phyloP scores from a whole-genome alignment of 2,888 invertebrate genomes.

The Cryptophagus acutangulus region DNA sequence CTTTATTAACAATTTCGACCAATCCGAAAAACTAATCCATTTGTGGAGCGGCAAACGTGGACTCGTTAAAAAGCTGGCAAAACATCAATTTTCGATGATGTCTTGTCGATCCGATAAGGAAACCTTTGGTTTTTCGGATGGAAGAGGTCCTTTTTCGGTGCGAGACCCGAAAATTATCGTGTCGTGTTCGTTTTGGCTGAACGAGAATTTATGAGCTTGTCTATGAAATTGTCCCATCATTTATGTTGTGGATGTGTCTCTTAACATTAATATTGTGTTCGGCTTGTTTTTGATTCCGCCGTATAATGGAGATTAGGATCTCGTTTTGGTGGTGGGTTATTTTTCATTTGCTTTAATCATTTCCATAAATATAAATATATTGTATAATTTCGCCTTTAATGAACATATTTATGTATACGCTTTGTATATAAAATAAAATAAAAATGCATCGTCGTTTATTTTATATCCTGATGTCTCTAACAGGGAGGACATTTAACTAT shows the following conservation, averaged over 20 bases:
- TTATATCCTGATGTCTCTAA: no score
- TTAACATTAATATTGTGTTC: conserved; percentile 36
- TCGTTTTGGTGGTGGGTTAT: no score
- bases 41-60: not conserved
- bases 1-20: not conserved
- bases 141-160: conserved; percentile 13
- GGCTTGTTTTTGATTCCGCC: conserved; percentile 33
- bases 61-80: conserved; percentile 37
- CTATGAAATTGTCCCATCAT: conserved; percentile 40
- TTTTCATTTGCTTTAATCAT: no score
- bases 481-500: no score
- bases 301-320: no score
- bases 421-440: no score
- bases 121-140: conserved; percentile 8
- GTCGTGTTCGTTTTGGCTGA: conserved; percentile 18
- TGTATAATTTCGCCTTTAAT: no score
- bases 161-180: conserved; percentile 13
- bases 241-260: conserved; percentile 34
- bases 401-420: no score
- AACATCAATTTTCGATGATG: conserved; percentile 42
- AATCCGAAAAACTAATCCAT: not conserved
- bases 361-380: no score
- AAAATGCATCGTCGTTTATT: no score
- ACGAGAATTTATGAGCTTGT: conserved; percentile 31
- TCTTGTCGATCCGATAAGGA: conserved; percentile 36